Evolutionary conservation across 2,113 vertebrate genomes (phyloP), one percentile per base, ranked within the genome.

Genomic region (Nothoprocta perdicaria): DNA sequence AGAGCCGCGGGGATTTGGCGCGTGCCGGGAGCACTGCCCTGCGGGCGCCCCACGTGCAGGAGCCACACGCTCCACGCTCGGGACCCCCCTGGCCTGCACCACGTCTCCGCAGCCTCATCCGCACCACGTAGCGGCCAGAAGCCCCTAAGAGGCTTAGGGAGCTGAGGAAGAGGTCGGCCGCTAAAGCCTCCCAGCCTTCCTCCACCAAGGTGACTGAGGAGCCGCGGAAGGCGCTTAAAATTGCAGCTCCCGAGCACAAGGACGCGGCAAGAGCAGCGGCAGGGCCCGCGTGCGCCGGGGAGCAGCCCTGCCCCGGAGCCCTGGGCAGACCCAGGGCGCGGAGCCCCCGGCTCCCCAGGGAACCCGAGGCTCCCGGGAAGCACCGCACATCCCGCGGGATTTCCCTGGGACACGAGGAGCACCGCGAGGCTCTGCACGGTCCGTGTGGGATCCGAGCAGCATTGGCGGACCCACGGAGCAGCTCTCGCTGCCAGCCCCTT

Each of bases 381-480:
- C 43, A 10, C 41, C 18, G 31, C 12, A 21, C 12, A n/a, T 22
- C 27, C 43, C 31, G 8, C 43, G 91, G 7, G 43, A 52, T 4
- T 43, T 24, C 72, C 31, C 35, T 4, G 0, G 45, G 0, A 1
- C 23, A 2, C 0, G 0, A 53, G 75, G 71, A n/a, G 27, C 0
- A 21, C 61, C 61, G 79, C 55, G 10, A 0, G 0, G 3, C 22
- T 57, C 46, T 16, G 2, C 38, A 33, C 22, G 1, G 1, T 5
- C 29, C 43, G 66, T 57, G 33, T 46, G 45, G 45, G 13, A 66
- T 8, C 48, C 63, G 35, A 38, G 35, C 35, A 38, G 35, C 35
- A 38, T 38, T 8, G 35, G 35, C 18, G 21, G 8, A 41, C 10
- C 41, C 41, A 9, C 12, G 41, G 41, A 43, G 41, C 41, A 43